Conservation (phyloP, 2,888 invertebrate genomes). For the Tetragonula carbonaria region DNA sequence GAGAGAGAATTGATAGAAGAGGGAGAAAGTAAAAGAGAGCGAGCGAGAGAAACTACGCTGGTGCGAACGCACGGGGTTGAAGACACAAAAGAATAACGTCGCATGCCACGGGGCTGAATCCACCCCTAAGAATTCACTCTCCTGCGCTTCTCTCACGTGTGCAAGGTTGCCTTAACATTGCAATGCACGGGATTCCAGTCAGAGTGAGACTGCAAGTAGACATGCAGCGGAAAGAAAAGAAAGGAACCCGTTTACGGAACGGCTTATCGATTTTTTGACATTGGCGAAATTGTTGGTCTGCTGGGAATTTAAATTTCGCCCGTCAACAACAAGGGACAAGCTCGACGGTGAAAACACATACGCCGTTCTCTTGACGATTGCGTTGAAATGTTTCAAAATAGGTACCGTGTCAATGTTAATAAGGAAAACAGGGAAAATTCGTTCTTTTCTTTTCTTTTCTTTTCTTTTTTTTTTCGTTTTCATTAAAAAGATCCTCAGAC, state of each 20-base stretch:
- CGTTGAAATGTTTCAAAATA: too few relatives aligned
- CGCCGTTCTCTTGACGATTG: too few relatives aligned
- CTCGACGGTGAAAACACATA: too few relatives aligned
- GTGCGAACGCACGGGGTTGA: conserved; percentile 75
- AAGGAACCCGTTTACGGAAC: conserved; percentile 15
- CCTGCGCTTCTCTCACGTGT: conserved; percentile 68
- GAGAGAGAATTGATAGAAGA: background rate
- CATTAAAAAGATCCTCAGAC: too few relatives aligned
- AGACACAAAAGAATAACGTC: conserved; percentile 82
- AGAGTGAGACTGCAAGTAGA: conserved; percentile 26
- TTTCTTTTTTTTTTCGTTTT: too few relatives aligned
- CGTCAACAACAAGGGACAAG: background rate
- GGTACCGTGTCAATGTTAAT: too few relatives aligned
- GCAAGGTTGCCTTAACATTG: conserved; percentile 77
- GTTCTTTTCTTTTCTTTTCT: too few relatives aligned
- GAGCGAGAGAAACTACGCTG: conserved; percentile 42
- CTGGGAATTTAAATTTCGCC: conserved; percentile 2
- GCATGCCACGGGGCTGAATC: conserved; percentile 79
- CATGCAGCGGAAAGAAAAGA: background rate
- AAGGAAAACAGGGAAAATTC: too few relatives aligned
- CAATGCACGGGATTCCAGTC: conserved; percentile 40
- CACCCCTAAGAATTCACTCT: conserved; percentile 78
- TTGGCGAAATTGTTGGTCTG: background rate
- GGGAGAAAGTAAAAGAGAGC: conserved; percentile 6
- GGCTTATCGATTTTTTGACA: conserved; percentile 12